Conservation (phyloP, 2,113 vertebrate species). For the Corythoichthys intestinalis region DNA sequence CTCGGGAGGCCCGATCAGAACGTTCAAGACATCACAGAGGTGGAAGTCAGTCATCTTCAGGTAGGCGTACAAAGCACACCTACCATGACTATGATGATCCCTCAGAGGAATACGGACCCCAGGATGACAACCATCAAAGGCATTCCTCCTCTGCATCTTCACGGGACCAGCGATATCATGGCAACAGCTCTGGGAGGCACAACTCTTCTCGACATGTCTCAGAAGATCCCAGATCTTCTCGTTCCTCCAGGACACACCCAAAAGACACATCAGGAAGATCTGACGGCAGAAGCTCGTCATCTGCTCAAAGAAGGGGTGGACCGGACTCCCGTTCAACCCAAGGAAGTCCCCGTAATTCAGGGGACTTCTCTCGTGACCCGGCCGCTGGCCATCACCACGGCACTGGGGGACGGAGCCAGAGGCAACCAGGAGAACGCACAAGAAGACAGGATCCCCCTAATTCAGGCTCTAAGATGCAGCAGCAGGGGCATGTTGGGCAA, state of each 20-base stretch:
- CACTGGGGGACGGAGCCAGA: conserved; percentile 79
- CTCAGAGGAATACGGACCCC: conserved; percentile 88
- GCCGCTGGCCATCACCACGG: conserved; percentile 76
- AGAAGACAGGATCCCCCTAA: conserved; percentile 71
- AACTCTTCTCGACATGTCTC: conserved; percentile 79
- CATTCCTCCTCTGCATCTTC: conserved; percentile 76
- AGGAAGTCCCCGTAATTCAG: conserved; percentile 76
- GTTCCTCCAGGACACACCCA: conserved; percentile 82
- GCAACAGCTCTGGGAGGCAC: conserved; percentile 84
- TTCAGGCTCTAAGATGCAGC: conserved; percentile 67
- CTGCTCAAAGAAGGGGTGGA: conserved; percentile 78
- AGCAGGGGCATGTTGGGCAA: conserved; percentile 55
- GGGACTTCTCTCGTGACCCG: conserved; percentile 80
- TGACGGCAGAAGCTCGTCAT: conserved; percentile 74
- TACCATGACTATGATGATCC: conserved; percentile 95
- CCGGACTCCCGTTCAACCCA: conserved; percentile 72
- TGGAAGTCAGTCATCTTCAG: conserved; percentile 82
- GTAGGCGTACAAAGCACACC: conserved; percentile 87
- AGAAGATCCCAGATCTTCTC: conserved; percentile 81
- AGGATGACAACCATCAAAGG: conserved; percentile 82
- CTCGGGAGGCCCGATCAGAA: conserved; percentile 89
- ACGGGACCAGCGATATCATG: conserved; percentile 88
- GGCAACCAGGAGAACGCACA: conserved; percentile 64
- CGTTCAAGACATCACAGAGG: conserved; percentile 88
- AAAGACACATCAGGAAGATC: conserved; percentile 80